phyloP scores from a whole-genome alignment of 2,113 vertebrate genomes.

The Hippolais icterina region DNA sequence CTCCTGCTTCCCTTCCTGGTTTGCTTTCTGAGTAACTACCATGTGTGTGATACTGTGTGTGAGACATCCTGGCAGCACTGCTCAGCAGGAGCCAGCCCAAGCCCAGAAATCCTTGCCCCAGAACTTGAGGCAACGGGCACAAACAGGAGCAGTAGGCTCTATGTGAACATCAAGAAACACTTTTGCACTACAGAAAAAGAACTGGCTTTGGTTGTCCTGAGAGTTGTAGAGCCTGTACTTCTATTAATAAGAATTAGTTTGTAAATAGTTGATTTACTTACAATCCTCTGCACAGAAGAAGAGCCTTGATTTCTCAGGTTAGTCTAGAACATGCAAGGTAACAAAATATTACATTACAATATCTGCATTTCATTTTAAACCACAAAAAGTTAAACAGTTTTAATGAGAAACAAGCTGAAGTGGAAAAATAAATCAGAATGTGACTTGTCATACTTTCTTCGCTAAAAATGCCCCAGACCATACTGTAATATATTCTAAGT shows the following conservation, averaged over 20 bases:
- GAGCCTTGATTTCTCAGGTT: neutral
- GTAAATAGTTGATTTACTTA: neutral
- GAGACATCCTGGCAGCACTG: neutral
- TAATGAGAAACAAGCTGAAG: neutral
- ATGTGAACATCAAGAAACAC: neutral
- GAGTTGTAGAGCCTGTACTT: neutral
- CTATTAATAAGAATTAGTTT: neutral
- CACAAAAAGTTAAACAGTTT: neutral
- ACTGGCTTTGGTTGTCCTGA: neutral
- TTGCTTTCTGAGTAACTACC: neutral
- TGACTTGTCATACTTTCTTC: neutral
- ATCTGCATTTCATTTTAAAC: neutral
- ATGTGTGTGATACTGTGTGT: accelerated
- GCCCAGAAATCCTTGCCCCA: neutral
- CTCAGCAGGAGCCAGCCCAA: neutral
- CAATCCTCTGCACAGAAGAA: neutral
- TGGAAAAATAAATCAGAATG: neutral
- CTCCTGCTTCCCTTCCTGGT: neutral
- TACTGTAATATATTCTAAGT: neutral
- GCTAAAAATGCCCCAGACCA: neutral
- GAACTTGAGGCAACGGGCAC: neutral
- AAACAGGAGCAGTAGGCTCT: neutral
- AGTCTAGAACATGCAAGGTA: neutral
- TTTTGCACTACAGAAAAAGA: neutral
- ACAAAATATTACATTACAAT: neutral